phyloP scores from a whole-genome alignment of 2,888 invertebrate genomes.

The Beris chalybata region DNA sequence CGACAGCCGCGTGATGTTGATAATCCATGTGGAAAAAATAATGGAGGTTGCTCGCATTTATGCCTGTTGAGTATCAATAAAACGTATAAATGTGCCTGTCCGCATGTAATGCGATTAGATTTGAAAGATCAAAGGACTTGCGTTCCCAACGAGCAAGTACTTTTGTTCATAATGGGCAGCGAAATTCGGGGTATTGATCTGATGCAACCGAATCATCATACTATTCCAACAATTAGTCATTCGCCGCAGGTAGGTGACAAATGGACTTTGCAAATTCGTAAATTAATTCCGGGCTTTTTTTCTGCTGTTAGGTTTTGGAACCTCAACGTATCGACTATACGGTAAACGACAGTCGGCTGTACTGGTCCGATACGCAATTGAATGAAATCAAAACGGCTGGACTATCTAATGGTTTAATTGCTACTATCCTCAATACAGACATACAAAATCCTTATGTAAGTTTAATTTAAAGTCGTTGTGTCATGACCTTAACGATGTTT shows the following conservation, averaged over 20 bases:
- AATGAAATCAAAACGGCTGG: constrained; percentile 74
- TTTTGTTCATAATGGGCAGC: constrained; percentile 73
- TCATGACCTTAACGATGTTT: neutral
- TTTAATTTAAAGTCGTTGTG: constrained; percentile 18
- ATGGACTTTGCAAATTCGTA: neutral
- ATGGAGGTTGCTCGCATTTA: constrained; percentile 80
- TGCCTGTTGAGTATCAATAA: constrained; percentile 71
- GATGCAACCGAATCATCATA: constrained; percentile 72
- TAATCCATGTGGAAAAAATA: constrained; percentile 70
- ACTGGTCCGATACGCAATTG: constrained; percentile 76
- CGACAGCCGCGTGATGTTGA: constrained; percentile 63
- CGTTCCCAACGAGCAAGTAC: constrained; percentile 74
- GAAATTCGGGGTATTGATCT: constrained; percentile 85
- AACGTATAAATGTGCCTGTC: constrained; percentile 76
- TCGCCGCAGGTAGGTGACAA: constrained; percentile 48
- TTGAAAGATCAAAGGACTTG: constrained; percentile 60
- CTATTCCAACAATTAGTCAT: constrained; percentile 77
- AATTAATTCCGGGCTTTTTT: neutral
- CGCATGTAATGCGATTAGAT: constrained; percentile 80
- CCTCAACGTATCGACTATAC: constrained; percentile 73
- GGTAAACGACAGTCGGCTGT: constrained; percentile 67
- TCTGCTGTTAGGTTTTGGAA: constrained; percentile 61
- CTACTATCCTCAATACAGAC: constrained; percentile 75
- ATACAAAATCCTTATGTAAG: constrained; percentile 51
- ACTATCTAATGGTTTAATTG: constrained; percentile 68